Evolutionary conservation across 1,140 invertebrate species (phyloP), one percentile per base, ranked within the genome.

Genomic region (Cataglyphis hispanica): DNA sequence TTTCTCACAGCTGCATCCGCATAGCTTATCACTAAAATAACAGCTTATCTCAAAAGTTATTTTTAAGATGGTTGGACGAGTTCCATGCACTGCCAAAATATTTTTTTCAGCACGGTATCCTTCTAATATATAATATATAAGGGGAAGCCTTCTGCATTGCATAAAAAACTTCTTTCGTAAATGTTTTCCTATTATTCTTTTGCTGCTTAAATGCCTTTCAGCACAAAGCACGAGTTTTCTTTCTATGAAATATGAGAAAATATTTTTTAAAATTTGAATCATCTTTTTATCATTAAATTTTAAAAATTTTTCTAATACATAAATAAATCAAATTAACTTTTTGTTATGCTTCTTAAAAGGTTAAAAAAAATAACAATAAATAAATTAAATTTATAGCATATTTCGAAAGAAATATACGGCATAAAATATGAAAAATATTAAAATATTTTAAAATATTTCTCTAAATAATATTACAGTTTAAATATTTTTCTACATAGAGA

Each of bases 41-140:
- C 31, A 31, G 31, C 31, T 31, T 31, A 31, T 31, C 31, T 31
- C 4, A 31, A 31, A 31, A 31, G 31, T 31, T 89, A 89, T 89
- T 89, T 89, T 89, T 40, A 72, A 80, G 50, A 31, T 56, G 61
- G 72, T 77, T 84, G 58, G 70, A 89, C 88, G 87, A 69, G 88
- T 83, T 86, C 88, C 66, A 22, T 86, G 70, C 77, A 56, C 66
- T 61, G 22, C 50, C 11, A n/a, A 50, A 84, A 89, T 89, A 86
- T 77, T 86, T 86, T 60, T 53, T 31, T 5, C 25, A 31, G 16
- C 10, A 58, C 19, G 0, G 11, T 6, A 27, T 81, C 25, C 5
- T 6, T 27, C n/a, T 25, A 40, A 60, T 34, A 81, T 43, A 31
- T 5, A 46, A 81, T 43, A 31, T 6, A 0, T 58, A 34, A 78